phyloP scores from a whole-genome alignment of 2,888 invertebrate species.

The Metacarcinus magister region DNA sequence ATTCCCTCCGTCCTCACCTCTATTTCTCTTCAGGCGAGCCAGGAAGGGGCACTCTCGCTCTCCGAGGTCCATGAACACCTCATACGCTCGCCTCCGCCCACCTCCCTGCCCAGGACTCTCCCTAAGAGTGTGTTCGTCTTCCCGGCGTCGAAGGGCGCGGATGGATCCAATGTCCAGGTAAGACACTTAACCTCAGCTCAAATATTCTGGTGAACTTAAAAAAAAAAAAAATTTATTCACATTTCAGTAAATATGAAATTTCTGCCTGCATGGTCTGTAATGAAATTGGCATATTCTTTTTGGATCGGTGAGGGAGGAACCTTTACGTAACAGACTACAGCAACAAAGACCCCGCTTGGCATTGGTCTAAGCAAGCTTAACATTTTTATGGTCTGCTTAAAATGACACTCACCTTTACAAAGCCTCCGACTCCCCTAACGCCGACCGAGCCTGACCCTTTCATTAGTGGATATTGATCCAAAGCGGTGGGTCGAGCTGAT shows the following conservation, averaged over 20 bases:
- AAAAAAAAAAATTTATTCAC: no score
- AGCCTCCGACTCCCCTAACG: neutral
- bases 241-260: no score
- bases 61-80: slow-evolving; percentile 93
- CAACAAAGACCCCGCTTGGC: neutral
- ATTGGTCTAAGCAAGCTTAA: neutral
- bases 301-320: no score
- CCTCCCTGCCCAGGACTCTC: slow-evolving; percentile 88
- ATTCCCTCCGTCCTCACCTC: neutral
- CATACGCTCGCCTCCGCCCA: slow-evolving; percentile 92
- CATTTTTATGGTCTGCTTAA: neutral
- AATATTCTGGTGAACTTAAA: neutral
- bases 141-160: slow-evolving; percentile 64
- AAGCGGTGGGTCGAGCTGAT: slow-evolving; percentile 26
- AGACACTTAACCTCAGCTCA: neutral
- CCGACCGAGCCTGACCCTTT: neutral
- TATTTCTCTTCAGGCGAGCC: neutral
- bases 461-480: slow-evolving; percentile 33
- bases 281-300: no score
- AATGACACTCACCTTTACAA: slow-evolving; percentile 13
- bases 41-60: slow-evolving; percentile 89
- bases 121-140: slow-evolving; percentile 78
- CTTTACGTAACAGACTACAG: neutral
- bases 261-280: no score
- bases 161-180: slow-evolving; percentile 30